Evolutionary conservation across 2,797 vertebrate genomes (phyloP), one percentile per base, ranked within the genome.

Genomic region (Triplophysa bombifrons): DNA sequence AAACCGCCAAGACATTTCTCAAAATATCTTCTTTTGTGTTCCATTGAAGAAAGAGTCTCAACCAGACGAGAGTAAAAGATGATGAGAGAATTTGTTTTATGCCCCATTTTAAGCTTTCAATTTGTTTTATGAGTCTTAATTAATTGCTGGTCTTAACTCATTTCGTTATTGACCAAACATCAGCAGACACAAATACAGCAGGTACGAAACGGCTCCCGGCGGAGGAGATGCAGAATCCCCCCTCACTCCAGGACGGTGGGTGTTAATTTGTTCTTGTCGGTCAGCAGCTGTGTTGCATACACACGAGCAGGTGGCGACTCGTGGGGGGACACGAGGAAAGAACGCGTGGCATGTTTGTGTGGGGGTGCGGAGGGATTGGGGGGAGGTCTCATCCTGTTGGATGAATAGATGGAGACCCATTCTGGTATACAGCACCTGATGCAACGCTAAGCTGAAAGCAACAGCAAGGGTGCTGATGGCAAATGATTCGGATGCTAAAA

Each of bases 221-320:
- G 20, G n/a, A 22, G 2, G n/a, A 22, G 17, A 19, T 3, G 19
- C 44, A 48, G 41, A 11, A 16, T 70, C 75, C 25, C 25, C 76
- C 80, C 87, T 76, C 75, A 8, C 66, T 80, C 80, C 88, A 87
- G 88, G 89, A 88, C 58, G 67, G 90, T 87, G 90, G 91, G 89
- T 91, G 91, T 92, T 93, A 86, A 93, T 93, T 92, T 94, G 94
- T 94, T 93, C 91, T 93, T 93, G 92, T 91, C 91, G 91, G 91
- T 66, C 89, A 92, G 92, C 94, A 94, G 93, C 94, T 94, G 94
- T 93, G 92, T 88, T 83, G 90, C 92, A 92, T 90, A 90, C 91
- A 91, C 89, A 85, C 90, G 88, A 94, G 93, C 93, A 94, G 94
- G 94, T 94, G 94, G 94, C 91, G 91, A 91, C 92, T 92, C 89